Evolutionary conservation across 2,797 vertebrate species (phyloP), one percentile per base, ranked within the genome.

Genomic region (Pangasius mekongensis): DNA sequence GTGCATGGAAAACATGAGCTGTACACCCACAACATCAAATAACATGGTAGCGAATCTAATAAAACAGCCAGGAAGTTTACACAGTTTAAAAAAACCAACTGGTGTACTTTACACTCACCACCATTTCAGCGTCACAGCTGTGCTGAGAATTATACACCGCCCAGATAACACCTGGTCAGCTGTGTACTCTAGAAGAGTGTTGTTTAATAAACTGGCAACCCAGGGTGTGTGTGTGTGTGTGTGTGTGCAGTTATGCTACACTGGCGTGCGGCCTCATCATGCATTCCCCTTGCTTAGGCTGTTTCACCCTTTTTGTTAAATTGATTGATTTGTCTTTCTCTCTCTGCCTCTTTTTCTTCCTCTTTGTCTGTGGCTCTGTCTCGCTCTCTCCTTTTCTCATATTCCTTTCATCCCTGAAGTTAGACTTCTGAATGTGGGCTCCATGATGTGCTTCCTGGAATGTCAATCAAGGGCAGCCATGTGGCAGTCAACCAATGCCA

Each of bases 401-500:
- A 64, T 33, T 20, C 18, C 33, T 76, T 49, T 86, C 27, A 39
- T 62, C 9, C 54, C 10, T 64, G 36, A 52, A 36, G 69, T 74
- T 73, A 73, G n/a, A 43, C 16, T 10, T 13, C n/a, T 60, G 66
- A 89, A 66, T 69, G 58, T 58, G 64, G 69, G 71, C 24, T 54
- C 43, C 13, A 39, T 90, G 54, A 58, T 87, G 16, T 20, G 76
- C 6, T 80, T 87, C 20, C 77, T 78, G 30, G 76, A 89, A 89
- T 87, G 81, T 85, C 67, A 85, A 77, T 89, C 77, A 86, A 77
- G 33, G 69, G 0, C 36, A 81, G 62, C 60, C 54, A 88, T 87
- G 71, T 67, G 64, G 30, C 66, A 87, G 81, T 89, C 87, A 89
- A 90, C 82, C 85, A 86, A 87, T 87, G 78, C 82, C 89, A 77